Percentiles rank a stretch among this genome's conserved stretches.
Conservation (phyloP, 2,113 vertebrate species). For the Carassius gibelio region DNA sequence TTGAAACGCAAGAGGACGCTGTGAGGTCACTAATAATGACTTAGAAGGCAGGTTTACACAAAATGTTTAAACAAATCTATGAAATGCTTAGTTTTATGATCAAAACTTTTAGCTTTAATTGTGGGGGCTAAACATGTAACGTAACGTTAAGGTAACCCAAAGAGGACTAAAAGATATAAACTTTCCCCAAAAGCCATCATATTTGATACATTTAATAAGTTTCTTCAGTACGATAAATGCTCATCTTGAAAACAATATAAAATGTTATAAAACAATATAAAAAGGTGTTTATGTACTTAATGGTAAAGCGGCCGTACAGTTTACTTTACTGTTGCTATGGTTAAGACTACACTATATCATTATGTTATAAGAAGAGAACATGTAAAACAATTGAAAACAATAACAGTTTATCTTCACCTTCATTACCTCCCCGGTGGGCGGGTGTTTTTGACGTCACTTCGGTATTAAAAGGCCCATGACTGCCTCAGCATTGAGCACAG, state of each 20-base stretch:
- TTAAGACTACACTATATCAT: background rate
- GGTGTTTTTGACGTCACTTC: background rate
- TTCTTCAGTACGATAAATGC: background rate
- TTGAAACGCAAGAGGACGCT: constrained; percentile 15
- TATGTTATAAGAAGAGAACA: background rate
- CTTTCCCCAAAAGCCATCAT: background rate
- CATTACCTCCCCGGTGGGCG: background rate
- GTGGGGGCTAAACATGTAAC: background rate
- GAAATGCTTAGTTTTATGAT: background rate
- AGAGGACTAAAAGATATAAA: background rate
- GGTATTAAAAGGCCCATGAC: background rate
- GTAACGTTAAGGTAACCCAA: background rate
- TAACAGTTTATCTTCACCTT: too few species aligned
- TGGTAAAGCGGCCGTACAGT: background rate
- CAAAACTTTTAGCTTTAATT: background rate
- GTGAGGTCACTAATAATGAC: background rate
- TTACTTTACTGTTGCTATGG: background rate
- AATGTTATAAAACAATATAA: too few species aligned
- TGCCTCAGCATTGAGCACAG: background rate
- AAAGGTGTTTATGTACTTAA: background rate
- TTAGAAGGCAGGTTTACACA: background rate
- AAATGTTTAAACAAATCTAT: background rate
- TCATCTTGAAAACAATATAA: too few species aligned
- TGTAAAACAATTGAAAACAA: background rate
- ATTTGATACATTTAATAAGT: background rate